phyloP scores from a whole-genome alignment of 2,888 invertebrate species.

The Crossocerus cetratus region DNA sequence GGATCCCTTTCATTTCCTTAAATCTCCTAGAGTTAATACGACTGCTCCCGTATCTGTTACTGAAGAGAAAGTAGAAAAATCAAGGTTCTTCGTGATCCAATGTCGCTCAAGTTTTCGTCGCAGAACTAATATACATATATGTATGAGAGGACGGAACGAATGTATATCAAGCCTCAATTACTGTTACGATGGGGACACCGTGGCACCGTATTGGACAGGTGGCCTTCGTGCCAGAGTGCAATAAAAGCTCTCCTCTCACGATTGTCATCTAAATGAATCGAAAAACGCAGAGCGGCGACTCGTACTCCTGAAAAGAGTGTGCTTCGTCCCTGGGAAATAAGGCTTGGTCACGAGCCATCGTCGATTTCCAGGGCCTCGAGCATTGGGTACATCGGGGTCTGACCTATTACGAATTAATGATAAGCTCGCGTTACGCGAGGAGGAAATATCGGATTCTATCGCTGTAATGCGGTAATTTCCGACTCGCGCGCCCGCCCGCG shows the following conservation, averaged over 20 bases:
- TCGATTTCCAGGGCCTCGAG: constrained; percentile 11
- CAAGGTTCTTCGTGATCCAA: too few relatives aligned
- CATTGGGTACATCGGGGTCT: neutral
- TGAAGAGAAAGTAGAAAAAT: too few relatives aligned
- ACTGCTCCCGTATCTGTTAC: neutral
- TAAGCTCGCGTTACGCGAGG: neutral
- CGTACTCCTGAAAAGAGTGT: constrained; percentile 37
- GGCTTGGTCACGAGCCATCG: constrained; percentile 40
- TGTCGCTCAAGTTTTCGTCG: too few relatives aligned
- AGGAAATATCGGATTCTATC: constrained; percentile 39
- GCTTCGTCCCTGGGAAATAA: constrained; percentile 27
- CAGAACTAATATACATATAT: too few relatives aligned
- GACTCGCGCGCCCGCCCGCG: neutral
- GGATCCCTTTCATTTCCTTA: neutral
- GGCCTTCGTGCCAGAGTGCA: constrained; percentile 68
- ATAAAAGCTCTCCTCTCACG: constrained; percentile 68
- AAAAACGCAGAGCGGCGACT: constrained; percentile 57
- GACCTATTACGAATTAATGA: constrained; percentile 40
- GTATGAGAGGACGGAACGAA: neutral
- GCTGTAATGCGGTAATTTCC: constrained; percentile 25
- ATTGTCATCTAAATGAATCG: constrained; percentile 68
- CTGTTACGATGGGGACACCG: constrained; percentile 22
- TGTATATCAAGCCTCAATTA: neutral
- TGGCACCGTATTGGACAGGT: constrained; percentile 11
- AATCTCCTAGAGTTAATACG: neutral